Evolutionary conservation across 2,888 invertebrate species (phyloP).

Genomic region (Lasioglossum villosulum): DNA sequence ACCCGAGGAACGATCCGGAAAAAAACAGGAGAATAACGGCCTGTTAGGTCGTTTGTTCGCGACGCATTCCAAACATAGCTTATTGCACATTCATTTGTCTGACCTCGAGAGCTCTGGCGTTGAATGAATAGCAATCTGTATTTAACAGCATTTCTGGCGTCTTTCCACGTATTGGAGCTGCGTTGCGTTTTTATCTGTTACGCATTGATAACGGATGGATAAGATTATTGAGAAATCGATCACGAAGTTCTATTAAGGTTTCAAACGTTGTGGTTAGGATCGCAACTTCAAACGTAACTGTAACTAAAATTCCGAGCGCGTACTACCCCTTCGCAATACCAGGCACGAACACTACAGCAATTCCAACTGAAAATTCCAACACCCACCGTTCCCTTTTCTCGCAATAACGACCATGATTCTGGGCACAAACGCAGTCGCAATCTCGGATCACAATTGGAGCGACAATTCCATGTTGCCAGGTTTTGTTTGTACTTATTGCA

Average conservation of each 20-base stretch:
- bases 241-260: not conserved
- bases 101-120: slow-evolving; percentile 44
- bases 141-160: slow-evolving; percentile 27
- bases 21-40: not conserved
- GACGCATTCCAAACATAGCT: slow-evolving; percentile 37
- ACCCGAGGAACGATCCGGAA: not conserved
- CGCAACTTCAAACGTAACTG: not conserved
- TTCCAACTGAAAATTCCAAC: slow-evolving; percentile 1
- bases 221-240: not conserved
- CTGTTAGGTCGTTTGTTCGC: slow-evolving; percentile 2
- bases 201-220: not conserved
- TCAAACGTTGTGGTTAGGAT: not conserved
- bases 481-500: not conserved
- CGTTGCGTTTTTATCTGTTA: not conserved
- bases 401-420: not conserved
- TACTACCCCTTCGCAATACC: not conserved
- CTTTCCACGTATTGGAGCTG: slow-evolving; percentile 3
- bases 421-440: not conserved
- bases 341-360: not conserved
- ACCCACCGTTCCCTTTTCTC: not conserved
- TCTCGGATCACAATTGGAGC: not conserved
- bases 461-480: not conserved
- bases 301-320: not conserved
- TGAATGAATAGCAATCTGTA: slow-evolving; percentile 54
- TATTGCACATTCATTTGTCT: slow-evolving; percentile 46